Base-by-base conservation (phyloP, 23 tunicate species). In the Ciona savignyi region DNA sequence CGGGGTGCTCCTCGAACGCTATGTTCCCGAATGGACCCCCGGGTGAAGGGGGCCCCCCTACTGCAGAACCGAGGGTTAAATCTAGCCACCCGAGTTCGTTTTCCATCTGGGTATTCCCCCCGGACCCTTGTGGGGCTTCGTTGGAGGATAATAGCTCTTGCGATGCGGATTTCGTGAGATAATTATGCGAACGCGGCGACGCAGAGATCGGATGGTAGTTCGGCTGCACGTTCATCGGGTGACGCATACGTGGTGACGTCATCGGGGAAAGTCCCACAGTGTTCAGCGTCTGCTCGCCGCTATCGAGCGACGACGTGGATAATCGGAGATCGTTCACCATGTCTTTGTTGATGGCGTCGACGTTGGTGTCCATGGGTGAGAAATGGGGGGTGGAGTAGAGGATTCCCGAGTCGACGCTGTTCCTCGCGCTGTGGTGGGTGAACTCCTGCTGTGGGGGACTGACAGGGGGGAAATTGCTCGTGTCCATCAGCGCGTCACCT, bases 401-500 rank as follows among this genome's bases (percentile, higher is more conserved):
- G 60, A 83, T 73, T 6, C 68, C 80, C 11, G 86, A 81, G 49
- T 82, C 87, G 11, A 82, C 73, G 67, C 89, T 84, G 82, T 84
- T 77, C 27, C 81, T 66, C 35, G 95, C 79, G 49, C 77, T 71
- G 9, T 67, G 70, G 1, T 51, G 68, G 33, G 80, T 65, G 1
- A 51, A 63, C 23, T 69, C 73, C 28, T 69, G 32, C 51, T 30
- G 51, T 4, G 49, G 2, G 3, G 85, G 76, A 33, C 34, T 77
- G 21, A 72, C 66, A 0, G 96, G 96, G 1, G 96, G 96, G 27
- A 82, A 74, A 42, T 72, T 80, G n/a, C 82, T 67, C 2, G 96
- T 76, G 76, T 88, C 96, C 96, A 88, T 88, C 35, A 88, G 72
- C 42, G 86, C 86, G 71, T 88, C 96, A 34, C 96, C 96, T 1